Base-by-base conservation (phyloP, 2,888 invertebrate genomes). In the Gasteruption jaculator region DNA sequence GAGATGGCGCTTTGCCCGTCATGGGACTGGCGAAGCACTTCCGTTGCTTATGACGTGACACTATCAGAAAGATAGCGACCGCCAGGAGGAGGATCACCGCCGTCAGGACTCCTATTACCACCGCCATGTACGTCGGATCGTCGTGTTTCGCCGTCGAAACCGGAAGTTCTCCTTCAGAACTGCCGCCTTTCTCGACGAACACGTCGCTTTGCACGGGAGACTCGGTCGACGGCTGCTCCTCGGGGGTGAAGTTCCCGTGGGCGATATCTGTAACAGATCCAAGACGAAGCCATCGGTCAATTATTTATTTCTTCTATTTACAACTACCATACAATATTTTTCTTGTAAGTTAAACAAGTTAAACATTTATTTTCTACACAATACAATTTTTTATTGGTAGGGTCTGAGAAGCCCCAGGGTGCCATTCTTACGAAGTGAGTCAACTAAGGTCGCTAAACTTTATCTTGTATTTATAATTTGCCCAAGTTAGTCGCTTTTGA, bases 21-120 rank as follows among this genome's bases (percentile, higher is more conserved):
- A 84, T 72, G 2, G 85, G 84, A 46, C 83, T 83, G 7, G 84
- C 80, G 66, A 84, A 82, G 61, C 83, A 83, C 67, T 86, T 86
- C 48, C 83, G 77, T 58, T 83, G 83, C 21, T 81, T 73, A 63
- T 85, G 83, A 30, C 85, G 74, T 48, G 83, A 81, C 29, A 86
- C 76, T 58, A 87, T 81, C 38, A 87, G 74, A 67, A 82, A 81
- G 56, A 87, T 83, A 22, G 83, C 82, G 5, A 83, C 82, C 2
- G 81, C 83, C 16, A 87, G 73, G 2, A 88, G 73, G 36, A 89
- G 76, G 36, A 86, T 82, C 32, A 87, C 77, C 2, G 84, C 85
- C 16, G 83, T 83, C 34, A 87, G 71, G 4, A 86, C 82, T n/a
- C 86, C 85, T 26, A 87, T 81, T 38, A 85, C 82, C 48, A 86